A percentile compares a stretch with the other conserved stretches of the same genome.
Conservation (phyloP, 2,113 vertebrate genomes). For the Enhydra lutris region DNA sequence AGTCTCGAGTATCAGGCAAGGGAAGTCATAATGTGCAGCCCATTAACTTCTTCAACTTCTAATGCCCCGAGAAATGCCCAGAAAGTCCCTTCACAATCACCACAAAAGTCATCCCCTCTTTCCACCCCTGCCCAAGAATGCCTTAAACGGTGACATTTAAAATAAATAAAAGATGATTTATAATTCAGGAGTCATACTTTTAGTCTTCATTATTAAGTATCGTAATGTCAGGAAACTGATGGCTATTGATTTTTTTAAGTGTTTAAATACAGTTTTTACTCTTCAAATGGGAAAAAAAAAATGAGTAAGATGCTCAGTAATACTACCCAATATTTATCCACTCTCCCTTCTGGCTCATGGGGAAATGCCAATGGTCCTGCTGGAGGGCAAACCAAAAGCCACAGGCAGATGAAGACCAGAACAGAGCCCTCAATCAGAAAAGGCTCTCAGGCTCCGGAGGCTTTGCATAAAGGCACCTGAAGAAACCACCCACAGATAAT, state of each 20-base stretch:
- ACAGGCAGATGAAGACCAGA: neutral
- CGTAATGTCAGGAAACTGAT: neutral
- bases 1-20: neutral
- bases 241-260: slow-evolving; percentile 2
- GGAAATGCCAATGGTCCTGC: neutral
- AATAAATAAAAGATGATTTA: slow-evolving; percentile 31
- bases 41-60: neutral
- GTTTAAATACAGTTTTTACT: slow-evolving; percentile 28
- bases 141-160: slow-evolving; percentile 11
- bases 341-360: neutral
- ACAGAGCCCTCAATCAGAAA: neutral
- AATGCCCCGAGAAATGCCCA: neutral
- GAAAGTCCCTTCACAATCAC: neutral
- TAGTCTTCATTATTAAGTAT: neutral
- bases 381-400: neutral
- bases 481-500: neutral
- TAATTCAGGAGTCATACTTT: slow-evolving; percentile 19
- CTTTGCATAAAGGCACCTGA: neutral
- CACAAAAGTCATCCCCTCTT: neutral
- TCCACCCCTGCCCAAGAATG: neutral
- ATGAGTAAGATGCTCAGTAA: neutral
- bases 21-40: neutral
- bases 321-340: neutral
- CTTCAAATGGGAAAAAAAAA: slow-evolving; percentile 38
- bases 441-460: neutral